Conservation (phyloP, 2,113 vertebrate genomes). For the Polypterus bichir region DNA sequence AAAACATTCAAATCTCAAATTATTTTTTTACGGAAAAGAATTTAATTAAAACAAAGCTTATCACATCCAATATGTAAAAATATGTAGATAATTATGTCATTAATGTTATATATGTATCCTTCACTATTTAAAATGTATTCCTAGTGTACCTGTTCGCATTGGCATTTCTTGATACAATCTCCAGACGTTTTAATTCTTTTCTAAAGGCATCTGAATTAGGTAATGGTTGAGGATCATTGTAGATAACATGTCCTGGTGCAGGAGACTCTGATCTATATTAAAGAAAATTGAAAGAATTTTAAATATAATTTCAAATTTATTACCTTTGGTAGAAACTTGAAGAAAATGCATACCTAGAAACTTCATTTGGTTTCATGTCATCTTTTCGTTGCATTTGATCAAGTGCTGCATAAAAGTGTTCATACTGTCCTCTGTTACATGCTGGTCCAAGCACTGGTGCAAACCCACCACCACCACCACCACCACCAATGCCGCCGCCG, state of each 20-base stretch:
- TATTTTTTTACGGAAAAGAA: too few relatives aligned
- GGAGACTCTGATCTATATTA: too few relatives aligned
- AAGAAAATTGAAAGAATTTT: too few relatives aligned
- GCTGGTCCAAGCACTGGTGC: constrained; percentile 16
- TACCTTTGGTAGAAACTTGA: too few relatives aligned
- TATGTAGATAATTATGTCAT: too few relatives aligned
- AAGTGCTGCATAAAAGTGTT: constrained; percentile 64
- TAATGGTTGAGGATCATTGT: constrained; percentile 42
- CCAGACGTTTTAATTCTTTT: constrained; percentile 68
- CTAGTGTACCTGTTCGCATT: constrained; percentile 40
- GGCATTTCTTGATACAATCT: constrained; percentile 60
- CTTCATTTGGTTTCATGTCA: constrained; percentile 36
- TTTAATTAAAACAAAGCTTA: too few relatives aligned
- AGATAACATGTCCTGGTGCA: constrained; percentile 48
- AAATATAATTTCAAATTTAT: too few relatives aligned
- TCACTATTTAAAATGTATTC: too few relatives aligned
- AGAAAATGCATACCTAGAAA: too few relatives aligned
- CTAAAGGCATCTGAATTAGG: constrained; percentile 53
- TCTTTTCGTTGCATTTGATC: constrained; percentile 64
- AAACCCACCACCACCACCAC: constrained; percentile 24
- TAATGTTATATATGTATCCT: too few relatives aligned
- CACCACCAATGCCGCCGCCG: constrained; percentile 39
- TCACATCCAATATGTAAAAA: too few relatives aligned
- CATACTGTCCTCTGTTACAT: constrained; percentile 49
- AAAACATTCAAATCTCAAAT: too few relatives aligned